phyloP scores from a whole-genome alignment of 2,113 vertebrate genomes.

The Cottus gobio region DNA sequence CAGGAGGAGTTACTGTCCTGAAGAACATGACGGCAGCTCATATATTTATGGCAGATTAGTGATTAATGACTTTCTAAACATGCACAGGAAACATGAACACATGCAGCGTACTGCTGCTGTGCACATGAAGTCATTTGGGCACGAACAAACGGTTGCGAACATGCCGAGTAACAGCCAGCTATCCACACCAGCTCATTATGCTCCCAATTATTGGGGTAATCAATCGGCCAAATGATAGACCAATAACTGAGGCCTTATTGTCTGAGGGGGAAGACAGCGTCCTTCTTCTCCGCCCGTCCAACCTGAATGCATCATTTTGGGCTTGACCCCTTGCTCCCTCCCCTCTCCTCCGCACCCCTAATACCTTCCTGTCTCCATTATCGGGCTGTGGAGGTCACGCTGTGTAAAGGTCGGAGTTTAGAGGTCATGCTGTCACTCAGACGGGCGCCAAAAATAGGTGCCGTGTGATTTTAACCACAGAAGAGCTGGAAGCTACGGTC shows the following conservation, averaged over 20 bases:
- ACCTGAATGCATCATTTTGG: conserved; percentile 69
- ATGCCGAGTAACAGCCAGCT: conserved; percentile 39
- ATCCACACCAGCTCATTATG: conserved; percentile 79
- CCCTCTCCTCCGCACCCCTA: conserved; percentile 62
- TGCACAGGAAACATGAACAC: not conserved
- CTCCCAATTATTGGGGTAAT: conserved; percentile 78
- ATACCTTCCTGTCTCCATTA: conserved; percentile 83
- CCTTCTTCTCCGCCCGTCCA: conserved; percentile 57
- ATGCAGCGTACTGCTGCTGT: conserved; percentile 18
- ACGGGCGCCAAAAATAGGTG: conserved; percentile 72
- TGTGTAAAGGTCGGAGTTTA: conserved; percentile 77
- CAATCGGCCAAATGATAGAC: conserved; percentile 71
- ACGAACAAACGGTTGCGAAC: conserved; percentile 30
- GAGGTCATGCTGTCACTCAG: conserved; percentile 72
- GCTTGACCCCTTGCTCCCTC: conserved; percentile 73
- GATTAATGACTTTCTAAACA: conserved; percentile 24
- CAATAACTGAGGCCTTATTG: conserved; percentile 79
- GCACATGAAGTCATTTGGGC: conserved; percentile 23
- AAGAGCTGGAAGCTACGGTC: conserved; percentile 57
- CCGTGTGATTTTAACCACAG: conserved; percentile 69
- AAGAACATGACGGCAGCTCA: not conserved
- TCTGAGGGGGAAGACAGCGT: conserved; percentile 57
- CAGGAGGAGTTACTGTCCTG: not conserved
- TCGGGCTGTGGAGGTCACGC: conserved; percentile 67
- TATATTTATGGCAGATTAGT: not conserved